Conservation (phyloP, 2,797 vertebrate species). For the Phyllotis vaccarum region DNA sequence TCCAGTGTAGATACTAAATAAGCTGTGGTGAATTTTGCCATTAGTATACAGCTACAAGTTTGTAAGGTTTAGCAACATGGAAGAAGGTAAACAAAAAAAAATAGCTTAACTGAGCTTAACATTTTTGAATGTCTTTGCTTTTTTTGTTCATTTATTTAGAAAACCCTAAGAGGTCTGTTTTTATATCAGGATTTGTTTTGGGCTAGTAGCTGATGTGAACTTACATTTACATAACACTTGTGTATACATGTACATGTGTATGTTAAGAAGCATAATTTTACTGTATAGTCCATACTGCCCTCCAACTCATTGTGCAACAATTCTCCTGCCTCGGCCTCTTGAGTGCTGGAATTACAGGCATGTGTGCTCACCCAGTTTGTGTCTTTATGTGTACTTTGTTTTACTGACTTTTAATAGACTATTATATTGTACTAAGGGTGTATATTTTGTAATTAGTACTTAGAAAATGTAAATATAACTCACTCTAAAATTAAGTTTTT, state of each 20-base stretch:
- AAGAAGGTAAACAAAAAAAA: slow-evolving; percentile 53
- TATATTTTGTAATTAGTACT: slow-evolving; percentile 19
- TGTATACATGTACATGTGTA: not conserved
- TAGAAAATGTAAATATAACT: slow-evolving; percentile 29
- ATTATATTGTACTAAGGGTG: not conserved
- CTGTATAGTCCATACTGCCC: not conserved
- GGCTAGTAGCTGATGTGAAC: not conserved
- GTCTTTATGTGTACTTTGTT: not conserved
- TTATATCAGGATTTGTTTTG: slow-evolving; percentile 8
- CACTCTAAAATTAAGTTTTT: slow-evolving; percentile 46
- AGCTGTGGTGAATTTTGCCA: slow-evolving; percentile 4
- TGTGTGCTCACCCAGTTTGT: not conserved
- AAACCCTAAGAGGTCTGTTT: not conserved
- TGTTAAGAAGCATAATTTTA: not conserved
- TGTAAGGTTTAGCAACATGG: slow-evolving; percentile 57
- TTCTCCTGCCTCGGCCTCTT: not conserved
- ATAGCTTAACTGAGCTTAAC: slow-evolving; percentile 34
- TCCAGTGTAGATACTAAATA: slow-evolving; percentile 5
- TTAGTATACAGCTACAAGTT: not conserved
- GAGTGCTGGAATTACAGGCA: not conserved
- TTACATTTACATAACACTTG: slow-evolving; percentile 10
- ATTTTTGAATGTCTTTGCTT: slow-evolving; percentile 68
- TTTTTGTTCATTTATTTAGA: slow-evolving; percentile 61
- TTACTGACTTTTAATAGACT: slow-evolving; percentile 27
- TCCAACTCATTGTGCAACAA: not conserved